phyloP scores from a whole-genome alignment of 2,888 invertebrate genomes.

The Vandiemenella viatica region DNA sequence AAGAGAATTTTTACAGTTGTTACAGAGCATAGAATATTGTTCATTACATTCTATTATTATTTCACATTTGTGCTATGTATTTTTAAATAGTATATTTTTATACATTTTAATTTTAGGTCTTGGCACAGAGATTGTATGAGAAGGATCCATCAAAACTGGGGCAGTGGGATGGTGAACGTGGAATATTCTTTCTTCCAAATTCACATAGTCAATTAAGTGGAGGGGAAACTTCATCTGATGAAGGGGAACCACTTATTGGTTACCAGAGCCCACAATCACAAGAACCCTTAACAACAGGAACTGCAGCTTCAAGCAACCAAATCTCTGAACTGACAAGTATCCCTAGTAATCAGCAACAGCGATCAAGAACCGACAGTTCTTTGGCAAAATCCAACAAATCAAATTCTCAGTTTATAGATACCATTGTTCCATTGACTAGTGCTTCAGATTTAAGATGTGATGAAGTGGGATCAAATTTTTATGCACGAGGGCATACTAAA shows the following conservation, averaged over 20 bases:
- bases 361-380: no score
- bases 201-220: constrained; percentile 11
- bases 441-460: no score
- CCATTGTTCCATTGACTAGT: no score
- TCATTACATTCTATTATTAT: constrained; percentile 1
- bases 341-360: no score
- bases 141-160: constrained; percentile 67
- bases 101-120: constrained; percentile 34
- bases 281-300: neutral
- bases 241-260: constrained; percentile 9
- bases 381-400: no score
- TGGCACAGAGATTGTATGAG: constrained; percentile 65
- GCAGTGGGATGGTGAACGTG: constrained; percentile 32
- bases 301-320: no score
- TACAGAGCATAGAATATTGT: neutral
- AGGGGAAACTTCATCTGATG: constrained; percentile 13
- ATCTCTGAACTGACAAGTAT: no score
- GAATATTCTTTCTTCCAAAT: constrained; percentile 3
- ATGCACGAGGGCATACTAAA: no score
- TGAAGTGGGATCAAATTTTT: no score
- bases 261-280: constrained; percentile 6
- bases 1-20: neutral
- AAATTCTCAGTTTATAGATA: no score
- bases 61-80: neutral
- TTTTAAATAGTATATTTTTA: neutral